Evolutionary conservation across 2,797 vertebrate species (phyloP).

Genomic region (Xiphorhynchus erythropygius): DNA sequence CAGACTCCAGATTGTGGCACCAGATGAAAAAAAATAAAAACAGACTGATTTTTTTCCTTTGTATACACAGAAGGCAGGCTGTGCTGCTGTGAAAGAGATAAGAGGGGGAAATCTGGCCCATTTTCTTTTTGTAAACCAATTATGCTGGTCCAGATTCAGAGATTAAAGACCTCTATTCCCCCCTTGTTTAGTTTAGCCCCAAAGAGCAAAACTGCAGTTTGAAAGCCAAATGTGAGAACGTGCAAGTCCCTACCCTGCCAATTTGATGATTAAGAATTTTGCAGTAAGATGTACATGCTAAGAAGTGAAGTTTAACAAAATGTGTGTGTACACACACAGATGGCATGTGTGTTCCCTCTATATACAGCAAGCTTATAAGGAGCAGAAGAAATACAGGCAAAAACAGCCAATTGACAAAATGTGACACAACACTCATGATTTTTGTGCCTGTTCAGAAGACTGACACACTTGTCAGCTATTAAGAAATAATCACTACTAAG

Average conservation of each 20-base stretch:
- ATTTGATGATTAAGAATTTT: not conserved
- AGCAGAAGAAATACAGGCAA: not conserved
- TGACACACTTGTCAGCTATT: not conserved
- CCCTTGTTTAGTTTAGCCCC: not conserved
- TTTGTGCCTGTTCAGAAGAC: not conserved
- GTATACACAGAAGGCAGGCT: not conserved
- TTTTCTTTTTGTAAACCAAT: conserved; percentile 30
- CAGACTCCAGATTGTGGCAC: conserved; percentile 13
- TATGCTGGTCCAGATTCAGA: conserved; percentile 28
- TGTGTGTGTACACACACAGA: not conserved
- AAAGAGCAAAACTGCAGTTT: conserved; percentile 1
- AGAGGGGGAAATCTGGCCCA: conserved; percentile 1
- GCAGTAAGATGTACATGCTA: not conserved
- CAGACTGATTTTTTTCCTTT: conserved; percentile 1
- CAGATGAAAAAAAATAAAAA: not conserved
- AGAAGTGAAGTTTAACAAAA: not conserved
- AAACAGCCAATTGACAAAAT: not conserved
- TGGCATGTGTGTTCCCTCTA: too few species aligned
- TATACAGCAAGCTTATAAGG: not conserved
- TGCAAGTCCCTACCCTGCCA: not conserved
- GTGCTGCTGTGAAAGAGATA: not conserved
- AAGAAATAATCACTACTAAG: not conserved
- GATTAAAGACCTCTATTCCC: not conserved
- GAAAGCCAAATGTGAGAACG: not conserved
- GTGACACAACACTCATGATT: not conserved